These are phyloP conservation scores for Onychomys arenicola DNA, from an alignment of 2,797 vertebrate species.

Conservation along the genomic window DNA sequence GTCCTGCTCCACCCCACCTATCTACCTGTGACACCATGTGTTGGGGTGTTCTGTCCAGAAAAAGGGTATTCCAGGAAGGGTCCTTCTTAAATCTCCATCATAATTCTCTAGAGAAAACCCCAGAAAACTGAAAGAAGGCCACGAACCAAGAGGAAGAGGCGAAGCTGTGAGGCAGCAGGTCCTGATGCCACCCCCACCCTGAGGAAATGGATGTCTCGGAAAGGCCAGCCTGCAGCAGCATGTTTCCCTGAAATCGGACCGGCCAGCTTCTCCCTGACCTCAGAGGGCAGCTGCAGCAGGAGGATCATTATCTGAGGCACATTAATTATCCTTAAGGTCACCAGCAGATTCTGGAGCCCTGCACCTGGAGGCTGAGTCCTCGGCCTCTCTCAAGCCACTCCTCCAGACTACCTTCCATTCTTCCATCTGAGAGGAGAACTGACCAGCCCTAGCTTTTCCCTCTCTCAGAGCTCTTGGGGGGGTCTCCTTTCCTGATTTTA, in stretches of 20 bases:
- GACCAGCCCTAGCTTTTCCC: neutral
- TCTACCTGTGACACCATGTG: neutral
- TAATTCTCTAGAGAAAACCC: neutral
- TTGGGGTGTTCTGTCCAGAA: neutral
- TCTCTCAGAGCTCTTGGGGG: neutral
- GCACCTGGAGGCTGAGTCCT: neutral
- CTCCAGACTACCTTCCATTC: neutral
- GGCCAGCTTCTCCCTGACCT: neutral
- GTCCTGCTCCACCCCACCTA: neutral
- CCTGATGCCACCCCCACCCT: neutral
- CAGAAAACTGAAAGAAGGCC: conserved; percentile 3
- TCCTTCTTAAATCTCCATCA: neutral
- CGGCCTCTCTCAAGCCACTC: neutral
- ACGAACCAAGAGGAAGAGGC: neutral
- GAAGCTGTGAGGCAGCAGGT: neutral
- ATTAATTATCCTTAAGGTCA: conserved; percentile 34
- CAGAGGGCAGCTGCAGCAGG: neutral
- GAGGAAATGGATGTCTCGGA: neutral
- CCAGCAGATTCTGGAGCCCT: neutral
- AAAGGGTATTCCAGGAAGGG: neutral
- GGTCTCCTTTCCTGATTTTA: neutral
- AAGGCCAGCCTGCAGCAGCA: neutral
- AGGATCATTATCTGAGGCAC: neutral
- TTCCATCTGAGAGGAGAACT: neutral
- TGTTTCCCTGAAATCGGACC: neutral